Evolutionary conservation across 2,888 invertebrate genomes (phyloP), one percentile per base, ranked within the genome.

Genomic region (Drosophila emarginata): DNA sequence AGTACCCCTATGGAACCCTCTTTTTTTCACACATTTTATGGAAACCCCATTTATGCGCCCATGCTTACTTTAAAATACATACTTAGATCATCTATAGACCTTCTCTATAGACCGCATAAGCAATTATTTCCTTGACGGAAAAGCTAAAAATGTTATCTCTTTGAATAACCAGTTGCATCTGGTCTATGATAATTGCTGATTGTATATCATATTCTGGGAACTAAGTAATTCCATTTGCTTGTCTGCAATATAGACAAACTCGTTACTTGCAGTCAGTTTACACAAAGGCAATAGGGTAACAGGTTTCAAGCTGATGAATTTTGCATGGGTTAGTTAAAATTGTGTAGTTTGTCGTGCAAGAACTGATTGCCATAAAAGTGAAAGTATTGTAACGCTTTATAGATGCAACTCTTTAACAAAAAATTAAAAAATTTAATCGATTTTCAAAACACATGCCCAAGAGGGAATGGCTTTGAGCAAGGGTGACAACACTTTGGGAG

Each of bases 151-250:
- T 36, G 32, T 26, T 21, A 36, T 54, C 54, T 54, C 54, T 54
- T 36, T 18, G 32, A 12, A 54, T 54, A 54, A 54, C 54, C 54
- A 54, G 54, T 54, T 54, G 54, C 54, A 54, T 36, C 54, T 54
- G 54, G 54, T 6, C 12, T 15, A 54, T 54, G 54, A 54, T 54
- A 54, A 54, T 54, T 54, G 36, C 18, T 54, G 36, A 36, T 54
- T 54, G 54, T 54, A 21, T 45, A 45, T 45, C 21, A 2, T 45
- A 45, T 45, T 45, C 45, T 45, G 45, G 45, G 45, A 45, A 45
- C 45, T 45, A 21, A 45, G 18, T 45, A 45, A 45, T 45, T 45
- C 18, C 45, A 21, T 21, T 21, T 11, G 21, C 21, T 45, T 21
- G 45, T 21, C 45, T 11, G 45, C 12, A 45, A 32, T 32, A 32